phyloP scores from a whole-genome alignment of 2,113 vertebrate species.

The Otus sunia region DNA sequence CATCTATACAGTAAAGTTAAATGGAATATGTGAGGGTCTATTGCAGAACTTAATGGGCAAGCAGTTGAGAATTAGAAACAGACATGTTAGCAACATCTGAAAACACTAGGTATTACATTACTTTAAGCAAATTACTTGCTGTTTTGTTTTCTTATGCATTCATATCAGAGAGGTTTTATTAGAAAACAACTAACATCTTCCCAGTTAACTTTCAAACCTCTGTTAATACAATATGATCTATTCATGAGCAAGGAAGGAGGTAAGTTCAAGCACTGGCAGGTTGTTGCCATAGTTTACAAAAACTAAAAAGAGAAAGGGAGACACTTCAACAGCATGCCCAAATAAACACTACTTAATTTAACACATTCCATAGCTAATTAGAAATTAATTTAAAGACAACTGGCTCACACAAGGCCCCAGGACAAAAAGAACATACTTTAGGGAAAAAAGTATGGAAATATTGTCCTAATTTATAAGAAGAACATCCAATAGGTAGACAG shows the following conservation, averaged over 20 bases:
- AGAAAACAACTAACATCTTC: background rate
- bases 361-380: background rate
- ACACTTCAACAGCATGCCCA: background rate
- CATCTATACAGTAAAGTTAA: background rate
- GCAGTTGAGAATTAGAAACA: background rate
- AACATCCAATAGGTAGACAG: background rate
- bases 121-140: background rate
- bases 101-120: background rate
- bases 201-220: background rate
- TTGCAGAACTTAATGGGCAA: background rate
- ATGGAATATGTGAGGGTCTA: background rate
- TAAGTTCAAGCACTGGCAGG: background rate
- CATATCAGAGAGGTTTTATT: background rate
- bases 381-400: background rate
- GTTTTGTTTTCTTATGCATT: background rate
- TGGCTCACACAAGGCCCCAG: background rate
- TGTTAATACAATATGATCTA: background rate
- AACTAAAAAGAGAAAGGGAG: background rate
- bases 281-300: background rate
- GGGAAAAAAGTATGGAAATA: background rate
- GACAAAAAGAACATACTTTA: background rate
- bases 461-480: background rate
- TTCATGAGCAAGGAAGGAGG: background rate
- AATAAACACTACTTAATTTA: background rate
- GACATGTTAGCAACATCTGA: background rate